A percentile compares a stretch with the other conserved stretches of the same genome.
These are phyloP conservation scores for Druon quercuslanigerum DNA, from an alignment of 1,140 invertebrate species.

Conservation along the genomic window DNA sequence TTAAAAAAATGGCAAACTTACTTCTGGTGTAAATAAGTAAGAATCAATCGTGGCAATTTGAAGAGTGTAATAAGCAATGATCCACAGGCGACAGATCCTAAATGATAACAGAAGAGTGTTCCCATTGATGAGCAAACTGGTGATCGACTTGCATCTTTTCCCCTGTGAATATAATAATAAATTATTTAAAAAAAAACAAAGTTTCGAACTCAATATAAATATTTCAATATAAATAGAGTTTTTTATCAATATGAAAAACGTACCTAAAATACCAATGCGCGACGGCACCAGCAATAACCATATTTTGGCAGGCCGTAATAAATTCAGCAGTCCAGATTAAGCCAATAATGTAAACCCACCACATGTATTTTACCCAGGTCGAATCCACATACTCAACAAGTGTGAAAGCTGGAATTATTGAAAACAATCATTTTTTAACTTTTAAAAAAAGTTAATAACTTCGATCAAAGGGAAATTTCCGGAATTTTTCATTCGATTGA, in stretches of 20 bases:
- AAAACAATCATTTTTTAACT: constrained; percentile 22
- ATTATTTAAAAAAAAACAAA: too few species aligned
- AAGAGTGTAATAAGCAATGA: constrained; percentile 93
- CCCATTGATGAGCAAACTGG: constrained; percentile 84
- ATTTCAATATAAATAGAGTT: too few species aligned
- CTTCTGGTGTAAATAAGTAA: constrained; percentile 90
- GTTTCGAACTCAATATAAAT: too few species aligned
- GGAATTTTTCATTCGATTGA: too few species aligned
- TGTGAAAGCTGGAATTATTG: constrained; percentile 75
- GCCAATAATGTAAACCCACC: constrained; percentile 93
- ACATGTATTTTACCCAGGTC: constrained; percentile 89
- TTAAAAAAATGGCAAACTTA: constrained; percentile 74
- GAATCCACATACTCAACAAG: constrained; percentile 83
- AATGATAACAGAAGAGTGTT: constrained; percentile 89
- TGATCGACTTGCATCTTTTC: constrained; percentile 77
- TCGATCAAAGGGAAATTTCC: too few species aligned
- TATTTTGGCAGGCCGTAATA: constrained; percentile 92
- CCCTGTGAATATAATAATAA: constrained; percentile 71
- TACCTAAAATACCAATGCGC: constrained; percentile 93
- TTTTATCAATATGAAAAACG: constrained; percentile 38
- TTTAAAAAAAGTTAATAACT: too few species aligned
- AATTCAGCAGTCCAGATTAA: constrained; percentile 94
- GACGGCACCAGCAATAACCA: constrained; percentile 92
- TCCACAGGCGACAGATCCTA: constrained; percentile 93
- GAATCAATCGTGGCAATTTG: constrained; percentile 91